phyloP scores from a whole-genome alignment of 2,797 vertebrate species.

The Atherinosoma microstoma region DNA sequence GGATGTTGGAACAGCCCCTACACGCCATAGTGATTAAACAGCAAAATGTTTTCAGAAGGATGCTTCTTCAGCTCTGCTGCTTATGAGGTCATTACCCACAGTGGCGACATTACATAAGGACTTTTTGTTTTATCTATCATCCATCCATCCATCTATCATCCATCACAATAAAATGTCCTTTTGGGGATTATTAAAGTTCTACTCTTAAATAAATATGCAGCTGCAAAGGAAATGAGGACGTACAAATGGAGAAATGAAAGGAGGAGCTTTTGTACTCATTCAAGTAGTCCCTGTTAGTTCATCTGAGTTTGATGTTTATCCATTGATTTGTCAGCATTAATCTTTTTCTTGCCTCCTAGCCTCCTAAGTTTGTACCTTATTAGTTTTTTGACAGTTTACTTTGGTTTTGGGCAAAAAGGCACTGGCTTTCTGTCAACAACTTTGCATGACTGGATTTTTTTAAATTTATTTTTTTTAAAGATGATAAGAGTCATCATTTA shows the following conservation, averaged over 20 bases:
- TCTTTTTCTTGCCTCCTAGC: no score
- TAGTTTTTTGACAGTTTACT: constrained; percentile 14
- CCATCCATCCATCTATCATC: no score
- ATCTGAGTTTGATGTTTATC: background rate
- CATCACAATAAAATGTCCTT: background rate
- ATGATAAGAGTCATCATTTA: constrained; percentile 18
- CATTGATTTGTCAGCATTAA: background rate
- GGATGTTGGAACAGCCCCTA: background rate
- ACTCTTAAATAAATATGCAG: no score
- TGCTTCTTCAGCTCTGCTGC: no score
- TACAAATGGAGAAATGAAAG: no score
- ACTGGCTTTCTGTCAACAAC: no score
- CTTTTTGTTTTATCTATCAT: background rate
- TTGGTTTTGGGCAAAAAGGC: no score
- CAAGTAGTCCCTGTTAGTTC: background rate
- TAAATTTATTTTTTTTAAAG: no score
- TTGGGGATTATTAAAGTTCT: background rate
- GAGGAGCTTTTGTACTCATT: background rate
- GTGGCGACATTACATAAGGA: background rate
- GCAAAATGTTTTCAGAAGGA: background rate
- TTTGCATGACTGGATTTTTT: no score
- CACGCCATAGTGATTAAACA: background rate
- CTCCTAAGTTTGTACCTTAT: no score
- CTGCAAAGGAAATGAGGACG: no score
- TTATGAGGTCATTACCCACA: no score